Base-by-base conservation (phyloP, 2,113 vertebrate genomes). In the Chinchilla lanigera region DNA sequence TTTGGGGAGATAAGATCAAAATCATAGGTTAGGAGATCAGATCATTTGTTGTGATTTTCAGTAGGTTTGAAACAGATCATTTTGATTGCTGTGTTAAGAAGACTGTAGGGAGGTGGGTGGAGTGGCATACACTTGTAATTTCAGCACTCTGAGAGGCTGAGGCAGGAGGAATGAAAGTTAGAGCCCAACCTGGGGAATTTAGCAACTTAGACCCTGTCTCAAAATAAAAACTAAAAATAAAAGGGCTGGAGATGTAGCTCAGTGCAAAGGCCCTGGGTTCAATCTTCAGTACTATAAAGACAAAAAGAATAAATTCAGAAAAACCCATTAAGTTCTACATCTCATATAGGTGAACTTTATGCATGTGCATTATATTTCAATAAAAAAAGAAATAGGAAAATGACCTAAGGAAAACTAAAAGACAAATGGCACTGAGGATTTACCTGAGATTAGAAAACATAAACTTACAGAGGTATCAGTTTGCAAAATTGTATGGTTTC, bases 331-430 rank as follows among this genome's bases (percentile, higher is more conserved):
- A 80, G 69, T 89, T 69, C 30, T 77, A 77, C 20, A 75, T 56
- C 54, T 91, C 89, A 88, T 85, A 80, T 84, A 38, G 35, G 20
- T 54, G 33, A 78, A 73, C 7, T 58, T 84, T 88, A 80, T 84
- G n/a, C 28, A 83, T 81, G 10, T 78, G 35, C 90, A 77, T 83
- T 84, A 26, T 60, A 78, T 94, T 38, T 80, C 78, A 89, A 38
- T 86, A 96, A 83, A 94, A 58, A 54, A 54, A 83, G 35, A 88
- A 86, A 65, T 81, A 73, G n/a, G 56, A 86, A 89, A 67, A 90
- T 67, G 26, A 87, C 61, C 71, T 52, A 38, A 75, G 78, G 63
- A 83, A 78, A 91, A 83, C 58, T 44, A 63, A 86, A 78, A 69
- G 60, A 75, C 38, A 88, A 94, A 89, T 61, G 11, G 9, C 81